Percentiles rank a stretch among this genome's conserved stretches.
phyloP scores from a whole-genome alignment of 2,113 vertebrate genomes.

The Uropsilus gracilis region DNA sequence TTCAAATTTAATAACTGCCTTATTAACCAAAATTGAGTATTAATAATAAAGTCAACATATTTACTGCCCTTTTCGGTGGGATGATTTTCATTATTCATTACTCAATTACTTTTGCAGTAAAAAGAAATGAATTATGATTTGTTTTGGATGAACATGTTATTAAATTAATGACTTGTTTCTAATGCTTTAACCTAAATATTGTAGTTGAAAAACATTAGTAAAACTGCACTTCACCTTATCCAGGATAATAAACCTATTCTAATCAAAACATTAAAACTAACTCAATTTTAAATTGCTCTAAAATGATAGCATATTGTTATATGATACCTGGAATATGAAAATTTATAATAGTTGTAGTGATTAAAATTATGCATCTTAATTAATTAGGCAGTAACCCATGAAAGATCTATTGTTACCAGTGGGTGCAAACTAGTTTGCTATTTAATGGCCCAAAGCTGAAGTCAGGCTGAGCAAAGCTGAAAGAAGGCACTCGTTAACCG shows the following conservation, averaged over 20 bases:
- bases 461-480: conserved; percentile 74
- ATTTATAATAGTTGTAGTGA: conserved; percentile 58
- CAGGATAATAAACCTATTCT: conserved; percentile 50
- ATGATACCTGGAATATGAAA: conserved; percentile 70
- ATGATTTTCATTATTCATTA: conserved; percentile 70
- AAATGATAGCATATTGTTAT: conserved; percentile 53
- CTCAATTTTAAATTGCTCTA: conserved; percentile 52
- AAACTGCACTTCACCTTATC: conserved; percentile 56
- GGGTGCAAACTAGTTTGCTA: conserved; percentile 57
- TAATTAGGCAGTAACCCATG: conserved; percentile 81
- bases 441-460: conserved; percentile 72
- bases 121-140: conserved; percentile 71
- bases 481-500: conserved; percentile 72
- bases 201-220: conserved; percentile 61
- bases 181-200: conserved; percentile 67
- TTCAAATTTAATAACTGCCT: conserved; percentile 66
- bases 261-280: conserved; percentile 53
- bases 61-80: conserved; percentile 63
- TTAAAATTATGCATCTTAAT: conserved; percentile 67
- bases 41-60: conserved; percentile 76
- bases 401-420: conserved; percentile 80
- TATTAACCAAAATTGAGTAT: conserved; percentile 75
- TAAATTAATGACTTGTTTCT: conserved; percentile 72
- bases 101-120: conserved; percentile 74
- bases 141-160: conserved; percentile 67